A percentile compares a stretch with the other conserved stretches of the same genome.
Conservation (phyloP, 2,797 vertebrate genomes). For the Sorex maritimensis region DNA sequence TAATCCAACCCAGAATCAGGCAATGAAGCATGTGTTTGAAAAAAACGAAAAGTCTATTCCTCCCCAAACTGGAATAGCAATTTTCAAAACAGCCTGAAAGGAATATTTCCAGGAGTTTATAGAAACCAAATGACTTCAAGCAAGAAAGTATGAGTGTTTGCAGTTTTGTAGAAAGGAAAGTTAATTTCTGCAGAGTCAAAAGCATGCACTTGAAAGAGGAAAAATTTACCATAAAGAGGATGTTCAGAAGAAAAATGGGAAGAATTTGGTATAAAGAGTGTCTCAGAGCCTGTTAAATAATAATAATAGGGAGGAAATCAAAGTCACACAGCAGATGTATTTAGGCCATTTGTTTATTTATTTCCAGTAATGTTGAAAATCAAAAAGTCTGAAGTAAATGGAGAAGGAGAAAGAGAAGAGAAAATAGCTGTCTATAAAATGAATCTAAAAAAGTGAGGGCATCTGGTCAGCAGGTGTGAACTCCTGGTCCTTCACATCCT, state of each 20-base stretch:
- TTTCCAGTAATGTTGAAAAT: conserved; percentile 79
- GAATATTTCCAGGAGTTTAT: conserved; percentile 86
- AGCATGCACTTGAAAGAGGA: conserved; percentile 82
- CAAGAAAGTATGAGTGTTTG: conserved; percentile 85
- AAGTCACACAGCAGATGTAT: conserved; percentile 80
- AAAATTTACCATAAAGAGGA: conserved; percentile 84
- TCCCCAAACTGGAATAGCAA: conserved; percentile 79
- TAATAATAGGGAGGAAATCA: conserved; percentile 86
- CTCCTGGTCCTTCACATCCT: conserved; percentile 7
- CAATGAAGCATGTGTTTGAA: conserved; percentile 52
- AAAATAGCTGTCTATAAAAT: conserved; percentile 57
- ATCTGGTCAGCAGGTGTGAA: conserved; percentile 85
- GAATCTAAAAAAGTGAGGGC: conserved; percentile 43
- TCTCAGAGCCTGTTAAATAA: conserved; percentile 81
- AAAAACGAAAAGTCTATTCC: conserved; percentile 79
- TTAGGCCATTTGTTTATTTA: conserved; percentile 84
- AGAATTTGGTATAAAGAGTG: conserved; percentile 83
- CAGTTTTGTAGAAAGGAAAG: conserved; percentile 87
- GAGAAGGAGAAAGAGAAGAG: conserved; percentile 54
- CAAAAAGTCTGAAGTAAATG: conserved; percentile 74
- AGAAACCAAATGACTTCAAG: conserved; percentile 86
- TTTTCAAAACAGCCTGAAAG: conserved; percentile 83
- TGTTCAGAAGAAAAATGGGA: conserved; percentile 82
- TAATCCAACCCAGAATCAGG: conserved; percentile 80
- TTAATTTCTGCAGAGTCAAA: conserved; percentile 87